Evolutionary conservation across 2,888 invertebrate genomes (phyloP), one percentile per base, ranked within the genome.

Genomic region (Troglohyphantes excavatus): DNA sequence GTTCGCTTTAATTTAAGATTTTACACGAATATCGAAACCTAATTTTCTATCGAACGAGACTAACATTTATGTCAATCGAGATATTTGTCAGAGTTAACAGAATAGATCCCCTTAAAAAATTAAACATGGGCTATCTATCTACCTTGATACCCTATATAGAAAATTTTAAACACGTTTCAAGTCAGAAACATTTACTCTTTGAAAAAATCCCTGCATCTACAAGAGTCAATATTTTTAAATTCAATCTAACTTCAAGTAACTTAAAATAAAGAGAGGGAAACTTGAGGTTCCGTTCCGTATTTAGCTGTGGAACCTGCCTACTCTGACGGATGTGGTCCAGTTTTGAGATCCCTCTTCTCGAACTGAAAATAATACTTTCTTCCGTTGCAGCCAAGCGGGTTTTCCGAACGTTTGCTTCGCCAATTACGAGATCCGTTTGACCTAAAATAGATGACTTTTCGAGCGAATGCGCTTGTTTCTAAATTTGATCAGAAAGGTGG

Each of bases 241-340:
- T 33, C 21, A 29, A 27, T 59, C 11, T n/a, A 27, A 33, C 29
- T n/a, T 5, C 33, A n/a, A 33, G 19, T 6, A 7, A 53, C 7
- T 7, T 21, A 68, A 68, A 21, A n/a, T n/a, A 6, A 43, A 65
- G 27, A 26, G 43, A 63, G 63, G 63, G 39, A 78, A 78, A 63
- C 23, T n/a, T 21, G 23, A 6, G 17, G n/a, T 39, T 65, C 63
- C 39, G 39, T 21, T 21, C 59, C n/a, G 27, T 19, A 29, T 19
- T 61, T 13, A n/a, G 39, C 17, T 21, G 43, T 29, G 11, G n/a
- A 21, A 65, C 13, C 78, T 65, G 43, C 78, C 78, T 43, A 78
- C 78, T 43, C 33, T 78, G 26, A 26, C 78, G 78, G 78, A 78
- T 65, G 26, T 78, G 78, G 21, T 78, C 78, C 21, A 43, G 65